These are phyloP conservation scores for Diceros bicornis DNA, from an alignment of 2,797 vertebrate species.

Conservation along the genomic window DNA sequence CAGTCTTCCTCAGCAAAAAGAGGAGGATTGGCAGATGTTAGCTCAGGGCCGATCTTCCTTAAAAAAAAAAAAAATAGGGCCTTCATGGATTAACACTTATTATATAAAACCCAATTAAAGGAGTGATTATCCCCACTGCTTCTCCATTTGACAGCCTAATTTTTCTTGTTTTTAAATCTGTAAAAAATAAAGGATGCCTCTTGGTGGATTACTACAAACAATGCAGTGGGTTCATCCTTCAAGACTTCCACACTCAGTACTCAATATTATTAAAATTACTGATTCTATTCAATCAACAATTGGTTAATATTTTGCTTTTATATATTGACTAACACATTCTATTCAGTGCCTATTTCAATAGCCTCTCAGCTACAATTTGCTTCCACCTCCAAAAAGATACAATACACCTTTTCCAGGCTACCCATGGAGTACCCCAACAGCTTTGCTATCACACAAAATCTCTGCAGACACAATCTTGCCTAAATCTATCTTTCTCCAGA, in stretches of 20 bases:
- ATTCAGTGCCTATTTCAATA: not conserved
- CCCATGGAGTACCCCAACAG: not conserved
- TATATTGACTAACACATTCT: not conserved
- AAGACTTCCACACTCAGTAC: too few relatives aligned
- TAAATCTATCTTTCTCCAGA: not conserved
- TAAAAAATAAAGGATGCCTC: not conserved
- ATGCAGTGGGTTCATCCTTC: not conserved
- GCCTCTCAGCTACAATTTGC: not conserved
- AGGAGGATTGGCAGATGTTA: too few relatives aligned
- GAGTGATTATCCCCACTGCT: not conserved
- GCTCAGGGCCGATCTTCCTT: too few relatives aligned
- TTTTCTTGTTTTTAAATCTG: not conserved
- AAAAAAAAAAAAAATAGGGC: not conserved
- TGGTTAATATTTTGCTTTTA: too few relatives aligned
- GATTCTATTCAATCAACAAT: not conserved
- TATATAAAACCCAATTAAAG: conserved; percentile 4
- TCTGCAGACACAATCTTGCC: not conserved
- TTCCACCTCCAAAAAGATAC: not conserved
- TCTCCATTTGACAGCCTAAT: not conserved
- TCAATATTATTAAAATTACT: not conserved
- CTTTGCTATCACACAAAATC: not conserved
- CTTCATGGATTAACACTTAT: not conserved
- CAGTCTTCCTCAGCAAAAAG: too few relatives aligned
- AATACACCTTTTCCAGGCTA: not conserved
- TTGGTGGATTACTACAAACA: not conserved